phyloP scores from a whole-genome alignment of 2,797 vertebrate genomes.

The Enteromius anoplus region DNA sequence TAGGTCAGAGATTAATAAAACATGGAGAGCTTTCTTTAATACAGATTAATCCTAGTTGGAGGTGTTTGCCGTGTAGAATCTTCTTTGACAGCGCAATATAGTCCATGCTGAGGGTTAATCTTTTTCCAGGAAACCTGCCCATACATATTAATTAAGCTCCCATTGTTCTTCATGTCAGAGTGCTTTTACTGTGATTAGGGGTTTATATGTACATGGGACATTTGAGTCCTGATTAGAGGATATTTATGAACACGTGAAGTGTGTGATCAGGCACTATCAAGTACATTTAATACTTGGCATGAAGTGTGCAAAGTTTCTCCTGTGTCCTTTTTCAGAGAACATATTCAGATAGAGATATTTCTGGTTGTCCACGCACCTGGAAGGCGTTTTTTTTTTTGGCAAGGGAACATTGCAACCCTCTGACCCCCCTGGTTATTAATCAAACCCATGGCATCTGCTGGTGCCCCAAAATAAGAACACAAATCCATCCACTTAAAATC shows the following conservation, averaged over 20 bases:
- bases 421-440: slow-evolving; percentile 43
- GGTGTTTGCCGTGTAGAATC: not conserved
- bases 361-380: slow-evolving; percentile 23
- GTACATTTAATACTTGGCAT: not conserved
- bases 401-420: slow-evolving; percentile 28
- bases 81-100: slow-evolving; percentile 24
- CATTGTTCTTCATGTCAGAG: slow-evolving; percentile 21
- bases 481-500: slow-evolving; percentile 44
- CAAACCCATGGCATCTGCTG: slow-evolving; percentile 30
- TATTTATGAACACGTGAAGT: not conserved
- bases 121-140: slow-evolving; percentile 32
- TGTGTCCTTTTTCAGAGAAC: slow-evolving; percentile 1
- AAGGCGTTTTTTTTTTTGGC: slow-evolving; percentile 35
- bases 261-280: slow-evolving; percentile 10
- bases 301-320: not conserved
- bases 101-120: slow-evolving; percentile 30
- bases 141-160: slow-evolving; percentile 32
- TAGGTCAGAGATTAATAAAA: slow-evolving; percentile 14
- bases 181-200: slow-evolving; percentile 25
- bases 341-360: slow-evolving; percentile 23
- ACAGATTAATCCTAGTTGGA: slow-evolving; percentile 19
- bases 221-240: slow-evolving; percentile 21
- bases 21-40: not conserved
- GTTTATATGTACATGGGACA: slow-evolving; percentile 2
- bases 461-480: slow-evolving; percentile 36